phyloP scores from a whole-genome alignment of 2,888 invertebrate genomes.

The Cephus pulcher region DNA sequence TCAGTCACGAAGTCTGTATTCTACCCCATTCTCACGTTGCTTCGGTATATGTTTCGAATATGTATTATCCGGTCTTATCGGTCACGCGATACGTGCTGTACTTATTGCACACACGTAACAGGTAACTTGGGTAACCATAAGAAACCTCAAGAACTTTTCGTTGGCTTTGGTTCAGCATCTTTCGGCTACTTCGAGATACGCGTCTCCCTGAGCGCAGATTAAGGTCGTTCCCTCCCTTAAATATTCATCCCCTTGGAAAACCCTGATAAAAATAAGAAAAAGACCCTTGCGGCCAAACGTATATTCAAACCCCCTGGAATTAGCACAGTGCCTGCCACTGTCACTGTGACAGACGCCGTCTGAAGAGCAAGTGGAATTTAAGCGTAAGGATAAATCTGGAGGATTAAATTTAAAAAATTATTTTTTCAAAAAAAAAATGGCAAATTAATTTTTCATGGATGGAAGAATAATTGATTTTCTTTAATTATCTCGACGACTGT shows the following conservation, averaged over 20 bases:
- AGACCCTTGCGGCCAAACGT: constrained; percentile 28
- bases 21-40: not conserved
- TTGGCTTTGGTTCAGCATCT: not conserved
- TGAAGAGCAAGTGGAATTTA: not conserved
- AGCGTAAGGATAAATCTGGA: not conserved
- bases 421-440: not conserved
- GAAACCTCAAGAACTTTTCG: not conserved
- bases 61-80: not conserved
- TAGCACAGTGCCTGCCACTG: not conserved
- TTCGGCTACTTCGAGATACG: constrained; percentile 52
- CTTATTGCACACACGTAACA: not conserved
- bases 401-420: not conserved
- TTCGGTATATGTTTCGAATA: not conserved
- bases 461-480: not conserved
- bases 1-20: not conserved
- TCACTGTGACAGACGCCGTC: not conserved
- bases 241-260: constrained; percentile 70
- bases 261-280: constrained; percentile 70
- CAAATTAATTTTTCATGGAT: not conserved
- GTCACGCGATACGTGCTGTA: not conserved
- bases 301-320: not conserved
- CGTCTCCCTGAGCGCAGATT: constrained; percentile 71
- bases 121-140: not conserved
- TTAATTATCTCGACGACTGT: not conserved
- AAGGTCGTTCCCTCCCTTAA: constrained; percentile 70